Evolutionary conservation across 2,797 vertebrate species (phyloP), one percentile per base, ranked within the genome.

Genomic region (Phrynocephalus guinanensis): DNA sequence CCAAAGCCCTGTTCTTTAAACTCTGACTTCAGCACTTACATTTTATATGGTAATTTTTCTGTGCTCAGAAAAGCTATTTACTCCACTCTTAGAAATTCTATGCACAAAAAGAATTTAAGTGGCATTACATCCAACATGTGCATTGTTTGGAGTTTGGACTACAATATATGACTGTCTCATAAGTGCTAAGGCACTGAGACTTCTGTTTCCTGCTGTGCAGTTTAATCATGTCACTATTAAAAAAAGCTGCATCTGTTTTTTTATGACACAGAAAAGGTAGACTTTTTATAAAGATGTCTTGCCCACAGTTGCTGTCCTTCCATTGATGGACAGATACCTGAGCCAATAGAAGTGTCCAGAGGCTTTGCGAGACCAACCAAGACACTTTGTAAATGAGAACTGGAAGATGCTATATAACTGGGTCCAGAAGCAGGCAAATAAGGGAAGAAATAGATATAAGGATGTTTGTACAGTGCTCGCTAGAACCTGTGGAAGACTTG

Each of bases 1-100:
- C n/a, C 7, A 33, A 44, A 71, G 1, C 71, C 0, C 6, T 85
- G 77, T 72, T 26, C 50, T 67, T 88, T 92, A 82, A 86, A 87
- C 6, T 81, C 82, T 71, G 1, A 87, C 88, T 87, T 89, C 20
- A 67, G 0, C 11, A 20, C n/a, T 86, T 89, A 26, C 3, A 67
- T 60, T 48, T 33, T 5, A 70, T 78, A 76, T 48, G 3, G 3
- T 68, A 7, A 15, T 20, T 72, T 78, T 88, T 91, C 28, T 38
- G 26, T 10, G 3, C 80, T 90, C 22, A 76, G 70, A n/a, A 87
- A 5, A 83, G 24, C 8, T 79, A 16, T 6, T 76, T 13, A 13
- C 28, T 20, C 13, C 56, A 30, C 68, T 80, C 60, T 8, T 73
- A 73, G 18, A 82, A 44, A 63, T 72, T 66, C 44, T 13, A 6